Conservation (phyloP, 2,888 invertebrate species). For the Halictus quadricinctus region DNA sequence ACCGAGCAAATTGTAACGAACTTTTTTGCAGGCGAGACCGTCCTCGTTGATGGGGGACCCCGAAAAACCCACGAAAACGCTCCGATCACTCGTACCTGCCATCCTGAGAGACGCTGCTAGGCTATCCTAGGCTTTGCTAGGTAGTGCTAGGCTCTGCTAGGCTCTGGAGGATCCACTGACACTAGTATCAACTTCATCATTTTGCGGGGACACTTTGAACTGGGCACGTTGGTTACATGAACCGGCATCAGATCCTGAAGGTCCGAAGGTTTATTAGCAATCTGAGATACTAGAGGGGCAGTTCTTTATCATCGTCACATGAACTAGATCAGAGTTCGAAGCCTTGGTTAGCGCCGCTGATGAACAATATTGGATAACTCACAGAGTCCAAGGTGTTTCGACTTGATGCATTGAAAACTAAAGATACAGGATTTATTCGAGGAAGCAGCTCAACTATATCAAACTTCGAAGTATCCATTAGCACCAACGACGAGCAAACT, state of each 20-base stretch:
- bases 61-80: not conserved
- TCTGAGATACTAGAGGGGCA: too few species aligned
- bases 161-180: not conserved
- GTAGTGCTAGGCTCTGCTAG: not conserved
- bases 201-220: not conserved
- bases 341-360: too few species aligned
- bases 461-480: too few species aligned
- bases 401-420: too few species aligned
- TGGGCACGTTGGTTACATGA: not conserved
- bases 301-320: not conserved
- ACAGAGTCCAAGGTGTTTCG: too few species aligned
- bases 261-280: too few species aligned
- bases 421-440: too few species aligned
- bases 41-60: not conserved
- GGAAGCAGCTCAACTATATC: too few species aligned
- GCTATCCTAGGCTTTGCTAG: not conserved
- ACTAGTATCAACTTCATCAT: not conserved
- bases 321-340: too few species aligned
- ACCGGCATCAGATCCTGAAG: not conserved
- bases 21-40: constrained; percentile 7
- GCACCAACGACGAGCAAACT: too few species aligned
- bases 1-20: constrained; percentile 40
- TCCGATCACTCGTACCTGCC: not conserved
- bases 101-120: not conserved
- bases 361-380: too few species aligned